These are phyloP conservation scores for Diaprepes abbreviatus DNA, from an alignment of 2,888 invertebrate species.

Conservation along the genomic window DNA sequence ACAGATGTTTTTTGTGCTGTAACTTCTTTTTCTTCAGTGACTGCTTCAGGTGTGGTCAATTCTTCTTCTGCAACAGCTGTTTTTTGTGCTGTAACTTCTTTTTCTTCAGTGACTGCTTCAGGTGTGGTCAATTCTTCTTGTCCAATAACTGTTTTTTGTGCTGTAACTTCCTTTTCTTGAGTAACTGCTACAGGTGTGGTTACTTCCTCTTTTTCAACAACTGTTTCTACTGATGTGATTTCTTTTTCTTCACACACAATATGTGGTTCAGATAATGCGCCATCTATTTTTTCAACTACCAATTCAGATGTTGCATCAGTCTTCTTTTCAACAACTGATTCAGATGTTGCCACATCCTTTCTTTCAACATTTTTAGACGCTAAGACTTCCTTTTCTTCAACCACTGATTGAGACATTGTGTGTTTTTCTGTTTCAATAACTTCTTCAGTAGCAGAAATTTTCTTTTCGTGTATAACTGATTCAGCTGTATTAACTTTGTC, in stretches of 20 bases:
- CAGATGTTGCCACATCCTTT: background rate
- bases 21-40: no score
- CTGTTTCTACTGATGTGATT: no score
- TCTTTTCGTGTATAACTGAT: background rate
- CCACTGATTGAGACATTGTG: background rate
- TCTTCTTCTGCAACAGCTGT: background rate
- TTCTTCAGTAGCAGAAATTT: background rate
- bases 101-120: background rate
- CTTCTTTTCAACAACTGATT: background rate
- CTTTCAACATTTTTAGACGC: background rate
- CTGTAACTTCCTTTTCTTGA: no score
- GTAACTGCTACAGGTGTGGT: no score
- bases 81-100: background rate
- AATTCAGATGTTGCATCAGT: no score
- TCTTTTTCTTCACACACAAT: no score
- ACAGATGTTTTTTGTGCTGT: background rate
- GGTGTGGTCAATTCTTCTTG: background rate
- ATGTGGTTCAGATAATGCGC: no score
- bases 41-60: no score
- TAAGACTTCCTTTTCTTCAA: background rate
- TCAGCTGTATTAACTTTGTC: background rate
- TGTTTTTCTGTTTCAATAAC: background rate
- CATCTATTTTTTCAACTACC: no score
- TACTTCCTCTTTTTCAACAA: no score
- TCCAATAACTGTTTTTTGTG: no score